phyloP scores from a whole-genome alignment of 2,888 invertebrate genomes.

The Peribatodes rhomboidaria region DNA sequence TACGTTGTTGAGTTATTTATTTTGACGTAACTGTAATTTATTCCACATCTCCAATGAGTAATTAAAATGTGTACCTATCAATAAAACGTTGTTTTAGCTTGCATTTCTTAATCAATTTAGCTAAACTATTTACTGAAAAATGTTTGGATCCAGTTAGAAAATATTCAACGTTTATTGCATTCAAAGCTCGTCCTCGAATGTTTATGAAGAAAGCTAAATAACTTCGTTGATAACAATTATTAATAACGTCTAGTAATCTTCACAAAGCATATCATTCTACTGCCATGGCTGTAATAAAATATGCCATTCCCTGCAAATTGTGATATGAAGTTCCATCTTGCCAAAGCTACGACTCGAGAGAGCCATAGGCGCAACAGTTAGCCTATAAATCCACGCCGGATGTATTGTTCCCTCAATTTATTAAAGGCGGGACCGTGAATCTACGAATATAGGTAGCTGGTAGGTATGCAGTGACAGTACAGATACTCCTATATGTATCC shows the following conservation, averaged over 20 bases:
- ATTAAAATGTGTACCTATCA: not conserved
- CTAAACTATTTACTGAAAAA: too few species aligned
- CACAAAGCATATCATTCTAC: too few species aligned
- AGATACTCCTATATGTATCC: not conserved
- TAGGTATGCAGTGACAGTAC: conserved; percentile 15
- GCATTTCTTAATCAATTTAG: not conserved
- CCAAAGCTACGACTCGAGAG: conserved; percentile 44
- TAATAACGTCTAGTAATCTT: not conserved
- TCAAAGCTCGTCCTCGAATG: not conserved
- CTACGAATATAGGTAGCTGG: conserved; percentile 39
- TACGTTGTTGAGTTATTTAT: conserved; percentile 5
- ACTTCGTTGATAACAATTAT: not conserved
- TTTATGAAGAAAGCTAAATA: not conserved
- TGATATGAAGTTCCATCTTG: conserved; percentile 8
- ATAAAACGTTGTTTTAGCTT: not conserved
- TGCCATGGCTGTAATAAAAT: not conserved
- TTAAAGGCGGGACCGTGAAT: conserved; percentile 49
- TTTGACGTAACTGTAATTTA: not conserved
- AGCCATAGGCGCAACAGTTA: conserved; percentile 74
- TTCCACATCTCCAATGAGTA: not conserved
- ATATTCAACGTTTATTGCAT: too few species aligned
- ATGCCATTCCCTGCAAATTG: not conserved
- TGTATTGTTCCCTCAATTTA: conserved; percentile 38
- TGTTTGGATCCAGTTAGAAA: too few species aligned
- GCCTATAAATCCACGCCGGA: conserved; percentile 60